A percentile compares a stretch with the other conserved stretches of the same genome.
These are phyloP conservation scores for Sceliomorpha sp. DNA, from an alignment of 2,888 invertebrate genomes.

Conservation along the genomic window DNA sequence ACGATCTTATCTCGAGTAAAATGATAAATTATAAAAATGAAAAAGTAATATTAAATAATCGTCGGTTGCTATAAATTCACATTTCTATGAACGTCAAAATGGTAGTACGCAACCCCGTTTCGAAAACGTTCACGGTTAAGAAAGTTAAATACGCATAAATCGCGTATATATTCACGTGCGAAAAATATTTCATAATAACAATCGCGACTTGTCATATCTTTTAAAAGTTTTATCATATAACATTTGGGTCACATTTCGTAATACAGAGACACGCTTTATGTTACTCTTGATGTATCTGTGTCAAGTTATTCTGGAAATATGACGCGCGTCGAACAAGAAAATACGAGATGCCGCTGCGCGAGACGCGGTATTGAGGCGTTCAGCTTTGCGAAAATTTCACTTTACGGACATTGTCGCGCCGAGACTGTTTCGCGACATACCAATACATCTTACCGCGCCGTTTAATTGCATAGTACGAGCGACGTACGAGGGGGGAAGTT, in stretches of 20 bases:
- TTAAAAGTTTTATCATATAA: conserved; percentile 40
- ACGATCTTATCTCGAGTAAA: too few species aligned
- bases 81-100: too few species aligned
- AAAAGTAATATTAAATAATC: too few species aligned
- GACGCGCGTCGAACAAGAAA: conserved; percentile 50
- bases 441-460: conserved; percentile 53
- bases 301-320: conserved; percentile 57
- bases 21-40: too few species aligned
- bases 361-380: conserved; percentile 40
- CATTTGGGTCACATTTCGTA: conserved; percentile 61
- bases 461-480: conserved; percentile 51
- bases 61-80: too few species aligned
- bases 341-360: conserved; percentile 45
- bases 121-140: conserved; percentile 35
- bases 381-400: conserved; percentile 48
- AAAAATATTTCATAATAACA: background rate
- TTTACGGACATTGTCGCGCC: conserved; percentile 49
- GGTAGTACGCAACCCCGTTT: too few species aligned
- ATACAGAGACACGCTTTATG: conserved; percentile 51
- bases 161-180: too few species aligned
- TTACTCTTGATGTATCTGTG: conserved; percentile 50
- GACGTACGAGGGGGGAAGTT: conserved; percentile 8
- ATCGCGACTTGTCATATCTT: conserved; percentile 33
- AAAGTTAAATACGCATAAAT: too few species aligned
- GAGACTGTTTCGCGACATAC: conserved; percentile 50